phyloP scores from a whole-genome alignment of 2,888 invertebrate species.

The Buathra laborator region DNA sequence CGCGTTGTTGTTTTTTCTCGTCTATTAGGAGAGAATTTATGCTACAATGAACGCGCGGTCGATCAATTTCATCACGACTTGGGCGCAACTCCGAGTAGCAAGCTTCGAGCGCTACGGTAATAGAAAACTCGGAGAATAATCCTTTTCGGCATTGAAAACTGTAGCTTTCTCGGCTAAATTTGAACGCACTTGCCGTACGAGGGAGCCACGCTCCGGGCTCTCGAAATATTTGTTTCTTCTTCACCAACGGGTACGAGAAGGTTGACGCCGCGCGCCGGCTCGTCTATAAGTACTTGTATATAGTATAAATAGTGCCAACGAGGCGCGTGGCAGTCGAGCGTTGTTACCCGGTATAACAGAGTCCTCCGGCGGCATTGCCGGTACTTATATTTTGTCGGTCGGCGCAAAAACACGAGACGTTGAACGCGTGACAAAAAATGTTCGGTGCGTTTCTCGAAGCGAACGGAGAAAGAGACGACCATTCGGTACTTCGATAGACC shows the following conservation, averaged over 20 bases:
- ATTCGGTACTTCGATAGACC: too few relatives aligned
- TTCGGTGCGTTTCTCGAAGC: conserved; percentile 54
- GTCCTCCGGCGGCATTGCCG: conserved; percentile 49
- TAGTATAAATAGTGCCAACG: not conserved
- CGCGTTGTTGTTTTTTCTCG: not conserved
- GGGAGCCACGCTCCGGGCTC: not conserved
- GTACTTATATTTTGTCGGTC: not conserved
- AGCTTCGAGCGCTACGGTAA: not conserved
- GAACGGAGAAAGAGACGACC: conserved; percentile 19
- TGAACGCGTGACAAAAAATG: conserved; percentile 61
- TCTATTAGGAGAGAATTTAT: not conserved
- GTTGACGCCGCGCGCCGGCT: not conserved
- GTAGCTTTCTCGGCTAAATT: too few relatives aligned
- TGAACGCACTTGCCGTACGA: not conserved
- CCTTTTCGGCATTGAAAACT: not conserved
- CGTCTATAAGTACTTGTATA: not conserved
- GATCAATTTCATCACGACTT: not conserved
- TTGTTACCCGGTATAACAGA: conserved; percentile 12
- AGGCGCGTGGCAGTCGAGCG: conserved; percentile 49
- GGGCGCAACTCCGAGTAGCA: not conserved
- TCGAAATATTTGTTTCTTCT: not conserved
- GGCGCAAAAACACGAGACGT: conserved; percentile 15
- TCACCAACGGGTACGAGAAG: not conserved
- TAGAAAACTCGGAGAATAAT: not conserved
- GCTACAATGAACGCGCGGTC: not conserved